phyloP scores from a whole-genome alignment of 2,888 invertebrate genomes.

The Tholera decimalis region DNA sequence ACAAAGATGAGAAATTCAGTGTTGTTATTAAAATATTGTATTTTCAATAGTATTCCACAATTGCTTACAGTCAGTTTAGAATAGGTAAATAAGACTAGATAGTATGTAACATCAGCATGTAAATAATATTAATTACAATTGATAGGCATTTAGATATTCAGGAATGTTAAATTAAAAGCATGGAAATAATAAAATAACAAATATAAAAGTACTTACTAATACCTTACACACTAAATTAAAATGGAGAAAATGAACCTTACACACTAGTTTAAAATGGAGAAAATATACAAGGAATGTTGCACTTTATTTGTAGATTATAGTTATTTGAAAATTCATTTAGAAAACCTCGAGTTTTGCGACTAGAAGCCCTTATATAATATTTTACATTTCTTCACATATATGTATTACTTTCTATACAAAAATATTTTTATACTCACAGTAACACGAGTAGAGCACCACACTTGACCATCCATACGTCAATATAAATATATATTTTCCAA shows the following conservation, averaged over 20 bases:
- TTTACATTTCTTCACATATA: conserved; percentile 35
- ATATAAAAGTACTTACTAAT: conserved; percentile 29
- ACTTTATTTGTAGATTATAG: conserved; percentile 13
- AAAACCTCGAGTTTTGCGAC: conserved; percentile 60
- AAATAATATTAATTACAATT: conserved; percentile 33
- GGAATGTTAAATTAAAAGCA: conserved; percentile 53
- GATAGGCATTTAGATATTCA: conserved; percentile 10
- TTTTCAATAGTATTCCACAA: conserved; percentile 43
- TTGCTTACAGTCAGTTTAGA: conserved; percentile 42
- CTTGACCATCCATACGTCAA: conserved; percentile 32
- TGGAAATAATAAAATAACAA: conserved; percentile 44
- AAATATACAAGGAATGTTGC: conserved; percentile 54
- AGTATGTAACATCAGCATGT: conserved; percentile 26
- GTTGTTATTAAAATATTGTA: conserved; percentile 60
- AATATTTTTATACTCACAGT: conserved; percentile 51
- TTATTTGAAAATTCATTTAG: conserved; percentile 32
- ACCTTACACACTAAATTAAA: conserved; percentile 41
- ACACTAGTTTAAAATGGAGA: conserved; percentile 34
- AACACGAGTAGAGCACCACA: conserved; percentile 53
- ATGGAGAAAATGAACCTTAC: conserved; percentile 36
- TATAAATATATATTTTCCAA: conserved; percentile 28
- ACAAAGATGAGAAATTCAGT: too few species aligned
- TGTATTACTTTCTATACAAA: conserved; percentile 57
- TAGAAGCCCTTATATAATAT: conserved; percentile 56
- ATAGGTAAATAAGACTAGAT: conserved; percentile 58